Evolutionary conservation across 2,113 vertebrate genomes (phyloP).

Genomic region (Bubo blakistoni): DNA sequence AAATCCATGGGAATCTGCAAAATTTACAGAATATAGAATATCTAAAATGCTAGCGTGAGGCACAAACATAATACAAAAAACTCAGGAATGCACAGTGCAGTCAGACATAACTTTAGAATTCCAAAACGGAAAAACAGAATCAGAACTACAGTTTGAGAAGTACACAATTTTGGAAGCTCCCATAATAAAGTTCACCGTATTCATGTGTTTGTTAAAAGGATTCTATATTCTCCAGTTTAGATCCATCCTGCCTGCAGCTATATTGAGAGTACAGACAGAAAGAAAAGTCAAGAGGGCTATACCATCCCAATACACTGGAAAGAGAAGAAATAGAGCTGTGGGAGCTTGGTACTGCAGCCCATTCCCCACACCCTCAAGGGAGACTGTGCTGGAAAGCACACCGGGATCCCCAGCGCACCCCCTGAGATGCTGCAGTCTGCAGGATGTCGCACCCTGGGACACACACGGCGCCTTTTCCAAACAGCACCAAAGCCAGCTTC

Average conservation of each 20-base stretch:
- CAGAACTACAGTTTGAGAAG: neutral
- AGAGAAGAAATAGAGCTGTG: neutral
- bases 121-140: neutral
- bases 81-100: neutral
- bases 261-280: neutral
- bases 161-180: neutral
- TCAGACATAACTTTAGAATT: neutral
- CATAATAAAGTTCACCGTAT: neutral
- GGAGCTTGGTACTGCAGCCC: neutral
- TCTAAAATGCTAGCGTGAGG: neutral
- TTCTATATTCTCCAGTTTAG: neutral
- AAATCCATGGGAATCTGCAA: neutral
- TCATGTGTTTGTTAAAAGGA: neutral
- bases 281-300: neutral
- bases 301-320: neutral
- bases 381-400: fast-evolving
- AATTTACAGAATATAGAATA: neutral
- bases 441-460: neutral
- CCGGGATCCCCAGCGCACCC: fast-evolving
- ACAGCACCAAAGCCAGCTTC: neutral
- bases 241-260: neutral
- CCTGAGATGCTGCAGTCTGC: neutral
- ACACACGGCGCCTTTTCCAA: fast-evolving
- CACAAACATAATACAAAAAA: neutral
- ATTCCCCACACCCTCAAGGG: fast-evolving